These are phyloP conservation scores for Goniozus legneri DNA, from an alignment of 1,140 invertebrate species.

Conservation along the genomic window DNA sequence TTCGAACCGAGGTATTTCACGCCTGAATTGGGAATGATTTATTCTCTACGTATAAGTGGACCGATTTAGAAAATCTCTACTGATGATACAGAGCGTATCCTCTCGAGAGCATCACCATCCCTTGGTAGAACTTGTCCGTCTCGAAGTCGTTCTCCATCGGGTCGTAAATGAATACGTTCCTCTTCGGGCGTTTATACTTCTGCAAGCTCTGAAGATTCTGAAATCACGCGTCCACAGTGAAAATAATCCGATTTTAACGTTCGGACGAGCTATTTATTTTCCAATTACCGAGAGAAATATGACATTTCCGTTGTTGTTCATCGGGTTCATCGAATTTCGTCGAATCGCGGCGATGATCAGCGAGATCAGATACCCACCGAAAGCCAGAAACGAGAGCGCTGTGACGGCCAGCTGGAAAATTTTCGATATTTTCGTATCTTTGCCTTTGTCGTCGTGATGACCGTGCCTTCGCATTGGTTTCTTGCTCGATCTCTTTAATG, in stretches of 20 bases:
- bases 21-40: not conserved
- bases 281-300: conserved; percentile 46
- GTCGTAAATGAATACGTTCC: conserved; percentile 24
- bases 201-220: conserved; percentile 32
- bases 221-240: conserved; percentile 8
- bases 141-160: conserved; percentile 31
- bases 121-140: conserved; percentile 38
- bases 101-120: conserved; percentile 45
- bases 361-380: conserved; percentile 73
- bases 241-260: not conserved
- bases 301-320: conserved; percentile 26
- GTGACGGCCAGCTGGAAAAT: conserved; percentile 72
- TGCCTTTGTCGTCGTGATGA: conserved; percentile 51
- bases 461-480: conserved; percentile 49
- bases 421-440: conserved; percentile 58
- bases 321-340: conserved; percentile 35
- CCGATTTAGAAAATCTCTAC: no score
- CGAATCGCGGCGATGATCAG: conserved; percentile 69
- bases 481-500: conserved; percentile 22
- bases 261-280: conserved; percentile 8
- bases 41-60: no score
- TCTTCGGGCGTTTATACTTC: conserved; percentile 36
- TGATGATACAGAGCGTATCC: conserved; percentile 31
- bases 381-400: conserved; percentile 71
- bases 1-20: no score